Evolutionary conservation across 1,140 invertebrate genomes (phyloP).

Genomic region (Zelostemma sp.): DNA sequence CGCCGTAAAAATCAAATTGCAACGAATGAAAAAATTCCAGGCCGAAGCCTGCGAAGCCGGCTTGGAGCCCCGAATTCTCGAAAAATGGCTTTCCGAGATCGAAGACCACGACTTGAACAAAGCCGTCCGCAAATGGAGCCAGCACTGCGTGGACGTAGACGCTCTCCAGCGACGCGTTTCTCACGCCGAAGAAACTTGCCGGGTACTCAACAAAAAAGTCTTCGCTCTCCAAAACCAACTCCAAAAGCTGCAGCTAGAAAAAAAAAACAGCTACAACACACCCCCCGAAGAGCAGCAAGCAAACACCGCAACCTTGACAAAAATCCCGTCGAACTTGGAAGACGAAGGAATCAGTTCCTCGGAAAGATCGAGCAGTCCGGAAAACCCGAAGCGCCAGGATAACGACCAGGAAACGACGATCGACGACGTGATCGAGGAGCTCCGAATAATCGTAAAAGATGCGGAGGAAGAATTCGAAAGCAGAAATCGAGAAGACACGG

Average conservation of each 20-base stretch:
- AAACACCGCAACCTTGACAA: slow-evolving; percentile 3
- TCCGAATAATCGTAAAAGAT: slow-evolving; percentile 87
- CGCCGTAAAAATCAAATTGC: too few species aligned
- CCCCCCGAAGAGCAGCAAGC: slow-evolving; percentile 40
- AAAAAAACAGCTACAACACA: slow-evolving; percentile 55
- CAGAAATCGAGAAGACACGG: slow-evolving; percentile 42
- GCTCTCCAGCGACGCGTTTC: slow-evolving; percentile 57
- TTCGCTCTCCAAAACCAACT: slow-evolving; percentile 57
- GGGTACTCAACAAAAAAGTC: slow-evolving; percentile 61
- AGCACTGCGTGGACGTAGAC: slow-evolving; percentile 67
- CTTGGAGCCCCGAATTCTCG: slow-evolving; percentile 71
- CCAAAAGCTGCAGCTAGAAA: slow-evolving; percentile 56
- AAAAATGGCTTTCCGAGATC: slow-evolving; percentile 79
- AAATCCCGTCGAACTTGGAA: slow-evolving; percentile 78
- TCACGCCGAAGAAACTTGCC: slow-evolving; percentile 63
- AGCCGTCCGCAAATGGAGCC: slow-evolving; percentile 62
- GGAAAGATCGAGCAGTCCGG: slow-evolving; percentile 80
- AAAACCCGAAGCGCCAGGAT: slow-evolving; percentile 68
- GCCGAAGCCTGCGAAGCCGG: slow-evolving; percentile 68
- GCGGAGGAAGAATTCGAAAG: slow-evolving; percentile 79
- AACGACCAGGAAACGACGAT: slow-evolving; percentile 87
- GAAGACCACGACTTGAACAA: slow-evolving; percentile 60
- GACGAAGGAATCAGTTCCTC: slow-evolving; percentile 89
- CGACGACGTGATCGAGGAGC: slow-evolving; percentile 88
- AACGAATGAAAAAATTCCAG: slow-evolving; percentile 35